phyloP scores from a whole-genome alignment of 2,797 vertebrate species.

The Acestrorhynchus altus region DNA sequence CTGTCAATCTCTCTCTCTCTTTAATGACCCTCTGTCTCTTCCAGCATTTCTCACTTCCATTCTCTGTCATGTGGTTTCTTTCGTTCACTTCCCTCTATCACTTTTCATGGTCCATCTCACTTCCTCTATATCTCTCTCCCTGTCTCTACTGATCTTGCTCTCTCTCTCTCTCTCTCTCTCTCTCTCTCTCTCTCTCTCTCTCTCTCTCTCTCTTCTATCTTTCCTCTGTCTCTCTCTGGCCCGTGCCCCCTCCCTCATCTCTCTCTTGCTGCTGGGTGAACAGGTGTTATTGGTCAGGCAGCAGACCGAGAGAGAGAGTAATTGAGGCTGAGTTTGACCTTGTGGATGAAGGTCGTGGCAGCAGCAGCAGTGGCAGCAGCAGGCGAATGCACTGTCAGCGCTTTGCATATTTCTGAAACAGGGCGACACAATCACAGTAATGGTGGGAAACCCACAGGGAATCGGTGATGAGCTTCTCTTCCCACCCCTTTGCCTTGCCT shows the following conservation, averaged over 20 bases:
- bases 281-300: conserved; percentile 85
- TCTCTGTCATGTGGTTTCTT: not conserved
- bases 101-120: not conserved
- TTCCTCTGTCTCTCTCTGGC: not conserved
- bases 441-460: conserved; percentile 66
- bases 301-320: conserved; percentile 79
- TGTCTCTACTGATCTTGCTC: not conserved
- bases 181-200: conserved; percentile 6
- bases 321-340: conserved; percentile 85
- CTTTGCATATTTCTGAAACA: conserved; percentile 84
- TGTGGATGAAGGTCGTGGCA: conserved; percentile 79
- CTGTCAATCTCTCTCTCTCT: not conserved
- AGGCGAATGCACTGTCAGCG: conserved; percentile 84
- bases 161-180: not conserved
- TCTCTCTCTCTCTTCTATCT: not conserved
- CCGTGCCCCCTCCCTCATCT: not conserved
- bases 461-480: conserved; percentile 59
- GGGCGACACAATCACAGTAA: conserved; percentile 73
- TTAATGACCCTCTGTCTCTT: too few species aligned
- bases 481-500: conserved; percentile 37
- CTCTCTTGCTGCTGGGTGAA: conserved; percentile 72
- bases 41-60: not conserved
- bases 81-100: not conserved
- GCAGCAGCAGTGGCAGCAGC: conserved; percentile 75
- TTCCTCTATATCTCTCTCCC: not conserved